Percentiles rank a stretch among this genome's conserved stretches.
Conservation (phyloP, 2,888 invertebrate species). For the Sicus ferrugineus region DNA sequence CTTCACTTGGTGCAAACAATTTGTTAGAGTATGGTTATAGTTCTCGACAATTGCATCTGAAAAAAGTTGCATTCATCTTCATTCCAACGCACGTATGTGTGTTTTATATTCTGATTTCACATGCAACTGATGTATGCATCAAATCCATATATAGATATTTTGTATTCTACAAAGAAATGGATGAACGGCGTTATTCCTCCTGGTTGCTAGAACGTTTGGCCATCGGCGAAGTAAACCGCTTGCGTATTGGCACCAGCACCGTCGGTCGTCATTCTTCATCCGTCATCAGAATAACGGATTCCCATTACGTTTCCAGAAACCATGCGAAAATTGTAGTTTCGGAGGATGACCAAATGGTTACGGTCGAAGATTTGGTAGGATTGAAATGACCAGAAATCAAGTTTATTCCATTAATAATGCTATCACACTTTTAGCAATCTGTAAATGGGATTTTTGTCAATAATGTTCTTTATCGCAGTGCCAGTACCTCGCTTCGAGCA, state of each 20-base stretch:
- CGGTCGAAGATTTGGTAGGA: slow-evolving; percentile 52
- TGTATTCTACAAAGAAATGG: too few species aligned
- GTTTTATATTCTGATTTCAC: too few species aligned
- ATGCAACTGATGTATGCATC: too few species aligned
- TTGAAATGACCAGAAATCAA: neutral
- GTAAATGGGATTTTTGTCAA: slow-evolving; percentile 59
- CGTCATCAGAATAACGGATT: slow-evolving; percentile 42
- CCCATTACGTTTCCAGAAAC: slow-evolving; percentile 50
- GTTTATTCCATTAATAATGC: slow-evolving; percentile 7
- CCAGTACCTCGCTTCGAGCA: neutral
- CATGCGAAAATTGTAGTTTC: slow-evolving; percentile 53
- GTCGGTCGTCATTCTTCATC: slow-evolving; percentile 52
- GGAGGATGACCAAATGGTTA: slow-evolving; percentile 40
- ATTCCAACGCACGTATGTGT: too few species aligned
- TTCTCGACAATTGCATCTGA: too few species aligned
- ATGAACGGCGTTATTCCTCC: slow-evolving; percentile 36
- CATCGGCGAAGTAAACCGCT: slow-evolving; percentile 41
- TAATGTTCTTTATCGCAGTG: slow-evolving; percentile 32
- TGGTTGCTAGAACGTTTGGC: slow-evolving; percentile 47
- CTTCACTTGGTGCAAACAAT: too few species aligned
- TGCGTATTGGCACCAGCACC: slow-evolving; percentile 48
- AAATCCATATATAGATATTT: too few species aligned
- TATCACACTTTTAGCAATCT: slow-evolving; percentile 46
- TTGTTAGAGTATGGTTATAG: too few species aligned
- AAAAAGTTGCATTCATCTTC: too few species aligned